Conservation (phyloP, 2,113 vertebrate genomes). For the Kryptolebias marmoratus region DNA sequence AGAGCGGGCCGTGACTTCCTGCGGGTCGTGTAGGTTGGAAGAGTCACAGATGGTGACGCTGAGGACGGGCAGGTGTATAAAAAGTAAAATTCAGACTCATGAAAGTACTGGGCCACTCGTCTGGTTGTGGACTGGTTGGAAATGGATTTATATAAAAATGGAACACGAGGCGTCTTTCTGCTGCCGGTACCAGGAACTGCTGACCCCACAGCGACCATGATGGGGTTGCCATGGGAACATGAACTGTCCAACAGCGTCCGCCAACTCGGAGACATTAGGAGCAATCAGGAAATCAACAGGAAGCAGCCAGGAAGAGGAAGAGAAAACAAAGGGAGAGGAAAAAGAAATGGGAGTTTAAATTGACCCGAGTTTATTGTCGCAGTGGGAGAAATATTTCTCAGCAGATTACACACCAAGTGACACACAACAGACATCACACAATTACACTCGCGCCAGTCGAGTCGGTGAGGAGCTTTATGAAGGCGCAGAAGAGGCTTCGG, state of each 20-base stretch:
- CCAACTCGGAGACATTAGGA: neutral
- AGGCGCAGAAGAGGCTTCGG: neutral
- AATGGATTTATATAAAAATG: too few relatives aligned
- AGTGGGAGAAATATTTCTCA: neutral
- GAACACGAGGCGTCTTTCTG: too few relatives aligned
- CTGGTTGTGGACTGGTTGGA: too few relatives aligned
- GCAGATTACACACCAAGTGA: slow-evolving; percentile 15
- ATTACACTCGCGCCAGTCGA: slow-evolving; percentile 4
- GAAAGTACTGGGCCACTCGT: too few relatives aligned
- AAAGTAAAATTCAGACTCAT: too few relatives aligned
- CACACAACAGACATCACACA: slow-evolving; percentile 24
- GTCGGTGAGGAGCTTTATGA: neutral
- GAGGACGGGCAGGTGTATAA: too few relatives aligned
- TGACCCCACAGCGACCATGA: slow-evolving; percentile 1
- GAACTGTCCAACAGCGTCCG: neutral
- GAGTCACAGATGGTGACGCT: too few relatives aligned
- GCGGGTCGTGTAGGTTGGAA: too few relatives aligned
- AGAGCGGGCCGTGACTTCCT: too few relatives aligned
- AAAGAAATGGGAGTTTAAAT: slow-evolving; percentile 16
- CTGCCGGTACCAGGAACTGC: too few relatives aligned
- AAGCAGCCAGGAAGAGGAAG: neutral
- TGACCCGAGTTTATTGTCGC: slow-evolving; percentile 10
- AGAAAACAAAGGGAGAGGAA: neutral
- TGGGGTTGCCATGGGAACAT: slow-evolving; percentile 17
- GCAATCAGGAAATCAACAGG: neutral